phyloP scores from a whole-genome alignment of 2,113 vertebrate genomes.

The Phaethornis superciliosus region DNA sequence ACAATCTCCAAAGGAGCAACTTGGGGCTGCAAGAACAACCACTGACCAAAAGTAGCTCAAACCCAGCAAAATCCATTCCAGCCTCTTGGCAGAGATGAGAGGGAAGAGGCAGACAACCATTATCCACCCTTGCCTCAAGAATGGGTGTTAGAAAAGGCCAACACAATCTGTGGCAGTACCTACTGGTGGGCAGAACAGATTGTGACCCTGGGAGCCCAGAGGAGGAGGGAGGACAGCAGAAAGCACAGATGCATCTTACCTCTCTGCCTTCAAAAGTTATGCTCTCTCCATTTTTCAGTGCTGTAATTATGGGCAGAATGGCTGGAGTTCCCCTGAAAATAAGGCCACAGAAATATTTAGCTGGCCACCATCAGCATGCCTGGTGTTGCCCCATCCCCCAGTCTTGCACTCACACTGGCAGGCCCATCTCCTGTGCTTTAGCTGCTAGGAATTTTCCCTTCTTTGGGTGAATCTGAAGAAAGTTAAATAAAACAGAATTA shows the following conservation, averaged over 20 bases:
- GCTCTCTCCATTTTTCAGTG: constrained; percentile 85
- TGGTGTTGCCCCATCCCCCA: not conserved
- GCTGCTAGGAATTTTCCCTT: constrained; percentile 90
- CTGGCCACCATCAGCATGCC: not conserved
- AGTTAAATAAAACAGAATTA: not conserved
- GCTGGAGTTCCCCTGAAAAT: constrained; percentile 86
- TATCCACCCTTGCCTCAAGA: not conserved
- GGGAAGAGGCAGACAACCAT: not conserved
- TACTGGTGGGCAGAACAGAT: accelerated
- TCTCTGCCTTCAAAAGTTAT: constrained; percentile 86
- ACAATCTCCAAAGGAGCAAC: accelerated
- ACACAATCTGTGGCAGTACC: accelerated
- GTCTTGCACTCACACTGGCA: constrained; percentile 89
- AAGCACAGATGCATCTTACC: constrained; percentile 68
- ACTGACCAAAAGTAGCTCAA: not conserved
- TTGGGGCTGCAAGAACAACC: not conserved
- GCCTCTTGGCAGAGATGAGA: not conserved
- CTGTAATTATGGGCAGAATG: constrained; percentile 87
- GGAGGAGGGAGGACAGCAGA: not conserved
- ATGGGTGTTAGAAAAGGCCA: not conserved
- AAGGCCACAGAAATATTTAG: not conserved
- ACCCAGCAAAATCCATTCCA: not conserved
- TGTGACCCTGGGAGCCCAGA: not conserved
- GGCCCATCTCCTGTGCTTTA: constrained; percentile 87
- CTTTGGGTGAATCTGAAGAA: constrained; percentile 78